Evolutionary conservation across 2,888 invertebrate genomes (phyloP), one percentile per base, ranked within the genome.

Genomic region (Polymixis lichenea): DNA sequence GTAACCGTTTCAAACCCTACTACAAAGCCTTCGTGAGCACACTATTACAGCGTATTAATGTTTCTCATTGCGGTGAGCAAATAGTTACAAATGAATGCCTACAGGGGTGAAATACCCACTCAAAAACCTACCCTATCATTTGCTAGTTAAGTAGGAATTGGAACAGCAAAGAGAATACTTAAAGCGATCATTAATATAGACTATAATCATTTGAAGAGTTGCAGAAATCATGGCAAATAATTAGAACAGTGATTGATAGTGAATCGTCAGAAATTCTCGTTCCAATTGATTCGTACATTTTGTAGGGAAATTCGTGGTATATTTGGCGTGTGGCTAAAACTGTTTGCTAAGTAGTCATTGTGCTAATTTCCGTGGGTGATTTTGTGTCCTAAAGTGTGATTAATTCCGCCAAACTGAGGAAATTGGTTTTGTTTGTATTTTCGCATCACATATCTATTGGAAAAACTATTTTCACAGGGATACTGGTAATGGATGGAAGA

Each of bases 11-110:
- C 32, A 72, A 75, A 80, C n/a, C 67, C 22, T 32, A 58, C 17
- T 81, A 72, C 65, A 62, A 71, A 66, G 22, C 62, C 28, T 71
- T 72, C 69, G 65, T 69, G 75, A 72, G 64, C 75, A 65, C 61
- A 55, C 83, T 83, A 81, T 81, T 80, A 83, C 69, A 64, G 62
- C 69, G 65, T 65, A 83, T 81, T 78, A 84, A 78, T 84, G 77
- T 69, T 78, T 32, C 68, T 66, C 78, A 68, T 80, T 85, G 83
- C 62, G 75, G 78, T 61, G 25, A 76, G 72, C 85, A 85, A 85
- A 86, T 86, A 86, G 76, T 77, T 74, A 80, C 65, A 78, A 84
- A 77, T 78, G 69, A 80, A 78, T 76, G 66, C 80, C 67, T 65
- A 65, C 46, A 58, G 58, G 38, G 19, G 13, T 46, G 15, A 43